A percentile compares a stretch with the other conserved stretches of the same genome.
Conservation (phyloP, 2,888 invertebrate genomes). For the Melanostoma scalare region DNA sequence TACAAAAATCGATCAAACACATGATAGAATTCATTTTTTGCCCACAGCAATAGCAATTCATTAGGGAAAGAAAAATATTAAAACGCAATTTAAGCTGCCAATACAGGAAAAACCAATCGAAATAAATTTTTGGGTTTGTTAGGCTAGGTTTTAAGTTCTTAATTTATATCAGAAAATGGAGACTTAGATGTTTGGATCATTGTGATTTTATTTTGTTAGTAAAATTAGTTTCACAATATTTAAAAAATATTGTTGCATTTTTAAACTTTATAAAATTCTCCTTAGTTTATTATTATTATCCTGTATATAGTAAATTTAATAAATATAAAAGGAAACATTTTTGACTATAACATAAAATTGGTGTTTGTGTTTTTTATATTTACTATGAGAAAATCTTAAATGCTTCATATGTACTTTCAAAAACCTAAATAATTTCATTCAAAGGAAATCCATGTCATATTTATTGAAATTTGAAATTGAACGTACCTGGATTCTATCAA, state of each 20-base stretch:
- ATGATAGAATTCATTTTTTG: conserved; percentile 38
- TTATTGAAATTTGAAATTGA: too few species aligned
- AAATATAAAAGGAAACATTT: conserved; percentile 58
- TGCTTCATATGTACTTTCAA: too few species aligned
- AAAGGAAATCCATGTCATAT: too few species aligned
- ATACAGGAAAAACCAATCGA: conserved; percentile 56
- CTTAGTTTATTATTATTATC: conserved; percentile 36
- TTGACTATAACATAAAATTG: conserved; percentile 18
- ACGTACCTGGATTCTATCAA: too few species aligned
- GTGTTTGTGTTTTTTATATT: conserved; percentile 10
- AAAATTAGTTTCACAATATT: conserved; percentile 32
- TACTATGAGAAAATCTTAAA: too few species aligned
- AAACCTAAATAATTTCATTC: too few species aligned
- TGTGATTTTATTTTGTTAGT: conserved; percentile 22
- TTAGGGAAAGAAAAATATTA: conserved; percentile 27
- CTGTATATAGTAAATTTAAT: conserved; percentile 66
- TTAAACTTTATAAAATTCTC: conserved; percentile 6
- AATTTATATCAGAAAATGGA: not conserved
- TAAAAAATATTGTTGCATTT: conserved; percentile 44
- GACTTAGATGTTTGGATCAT: conserved; percentile 24
- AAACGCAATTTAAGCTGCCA: conserved; percentile 53
- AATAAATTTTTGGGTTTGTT: conserved; percentile 4
- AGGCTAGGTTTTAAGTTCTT: conserved; percentile 3
- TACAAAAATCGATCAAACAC: conserved; percentile 44
- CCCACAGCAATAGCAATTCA: conserved; percentile 33